Conservation (phyloP, 2,888 invertebrate species). For the Peribatodes rhomboidaria region DNA sequence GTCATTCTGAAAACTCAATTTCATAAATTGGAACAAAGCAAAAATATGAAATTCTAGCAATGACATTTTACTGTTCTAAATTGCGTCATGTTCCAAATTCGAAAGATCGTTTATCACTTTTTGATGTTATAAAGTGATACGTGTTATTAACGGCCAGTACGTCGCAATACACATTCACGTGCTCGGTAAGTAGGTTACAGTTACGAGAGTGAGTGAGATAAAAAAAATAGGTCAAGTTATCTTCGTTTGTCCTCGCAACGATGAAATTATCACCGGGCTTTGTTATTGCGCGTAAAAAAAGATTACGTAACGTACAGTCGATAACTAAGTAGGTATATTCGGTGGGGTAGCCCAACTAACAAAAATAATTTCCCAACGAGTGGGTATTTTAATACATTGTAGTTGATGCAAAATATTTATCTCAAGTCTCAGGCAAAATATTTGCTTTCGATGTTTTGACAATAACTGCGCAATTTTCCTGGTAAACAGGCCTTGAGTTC, state of each 20-base stretch:
- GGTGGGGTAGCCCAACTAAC: conserved; percentile 48
- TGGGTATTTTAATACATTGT: not conserved
- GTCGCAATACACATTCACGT: conserved; percentile 67
- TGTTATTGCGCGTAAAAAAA: conserved; percentile 75
- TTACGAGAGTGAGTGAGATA: conserved; percentile 78
- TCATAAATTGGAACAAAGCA: conserved; percentile 18
- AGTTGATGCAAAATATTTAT: conserved; percentile 22
- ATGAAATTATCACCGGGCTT: conserved; percentile 76
- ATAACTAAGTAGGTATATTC: conserved; percentile 46
- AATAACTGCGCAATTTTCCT: conserved; percentile 27
- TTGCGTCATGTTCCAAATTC: conserved; percentile 59
- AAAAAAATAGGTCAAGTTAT: conserved; percentile 87
- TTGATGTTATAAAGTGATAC: conserved; percentile 58
- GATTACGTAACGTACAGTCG: conserved; percentile 66
- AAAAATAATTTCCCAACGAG: conserved; percentile 1
- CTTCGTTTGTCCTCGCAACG: conserved; percentile 82
- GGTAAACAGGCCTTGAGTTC: conserved; percentile 27
- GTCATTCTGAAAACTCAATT: conserved; percentile 45
- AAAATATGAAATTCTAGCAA: conserved; percentile 23
- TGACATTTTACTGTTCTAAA: conserved; percentile 30
- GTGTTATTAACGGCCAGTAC: conserved; percentile 61
- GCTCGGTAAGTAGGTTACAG: conserved; percentile 79
- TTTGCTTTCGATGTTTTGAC: conserved; percentile 30
- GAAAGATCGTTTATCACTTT: conserved; percentile 55
- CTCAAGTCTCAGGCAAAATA: conserved; percentile 22